Percentiles rank a stretch among this genome's conserved stretches.
These are phyloP conservation scores for Heterohyrax brucei DNA, from an alignment of 2,797 vertebrate genomes.

Conservation along the genomic window DNA sequence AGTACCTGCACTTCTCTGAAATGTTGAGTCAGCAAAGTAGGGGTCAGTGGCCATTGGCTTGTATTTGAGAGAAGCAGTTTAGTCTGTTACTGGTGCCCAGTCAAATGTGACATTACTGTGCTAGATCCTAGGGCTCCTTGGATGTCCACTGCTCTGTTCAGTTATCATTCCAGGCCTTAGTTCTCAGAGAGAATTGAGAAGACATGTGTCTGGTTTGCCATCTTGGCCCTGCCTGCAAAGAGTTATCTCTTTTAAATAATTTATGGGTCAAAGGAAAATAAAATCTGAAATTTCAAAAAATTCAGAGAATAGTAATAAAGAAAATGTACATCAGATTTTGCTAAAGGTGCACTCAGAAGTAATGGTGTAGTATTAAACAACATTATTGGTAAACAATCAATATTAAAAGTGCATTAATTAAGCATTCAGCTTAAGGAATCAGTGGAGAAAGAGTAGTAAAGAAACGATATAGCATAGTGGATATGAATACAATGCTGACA, in stretches of 20 bases:
- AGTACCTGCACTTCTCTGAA: too few species aligned
- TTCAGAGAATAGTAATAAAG: slow-evolving; percentile 9
- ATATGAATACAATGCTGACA: neutral
- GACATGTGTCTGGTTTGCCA: too few species aligned
- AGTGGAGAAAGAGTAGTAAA: neutral
- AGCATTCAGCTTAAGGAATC: neutral
- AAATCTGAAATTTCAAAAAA: neutral
- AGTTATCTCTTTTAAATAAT: neutral
- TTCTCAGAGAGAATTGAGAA: too few species aligned
- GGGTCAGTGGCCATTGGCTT: too few species aligned
- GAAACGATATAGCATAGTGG: neutral
- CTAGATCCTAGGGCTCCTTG: too few species aligned
- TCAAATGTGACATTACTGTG: too few species aligned
- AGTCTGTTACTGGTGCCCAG: too few species aligned
- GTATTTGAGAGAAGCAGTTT: too few species aligned
- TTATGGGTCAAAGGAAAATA: neutral
- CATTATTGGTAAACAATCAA: neutral
- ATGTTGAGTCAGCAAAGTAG: too few species aligned
- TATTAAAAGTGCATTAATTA: slow-evolving; percentile 41
- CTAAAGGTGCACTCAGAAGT: neutral
- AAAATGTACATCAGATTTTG: neutral
- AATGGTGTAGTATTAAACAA: neutral
- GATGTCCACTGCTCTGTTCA: too few species aligned
- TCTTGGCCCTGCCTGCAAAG: too few species aligned
- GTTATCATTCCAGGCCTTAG: too few species aligned